Conservation (phyloP, 1,140 invertebrate genomes). For the Holcopasites calliopsidis region DNA sequence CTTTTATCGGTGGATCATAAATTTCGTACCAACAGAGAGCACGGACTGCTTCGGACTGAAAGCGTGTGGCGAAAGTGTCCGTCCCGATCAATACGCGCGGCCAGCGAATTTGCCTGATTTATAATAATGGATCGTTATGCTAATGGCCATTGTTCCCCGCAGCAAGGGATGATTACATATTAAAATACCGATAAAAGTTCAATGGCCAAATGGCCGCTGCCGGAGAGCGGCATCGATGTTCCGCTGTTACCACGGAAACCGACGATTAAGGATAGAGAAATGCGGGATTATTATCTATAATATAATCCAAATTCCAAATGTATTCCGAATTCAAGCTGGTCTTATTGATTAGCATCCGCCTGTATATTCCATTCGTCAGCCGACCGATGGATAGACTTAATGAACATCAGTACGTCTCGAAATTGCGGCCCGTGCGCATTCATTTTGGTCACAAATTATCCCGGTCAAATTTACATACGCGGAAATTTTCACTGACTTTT, state of each 20-base stretch:
- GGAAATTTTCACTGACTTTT: no score
- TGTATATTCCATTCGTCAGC: no score
- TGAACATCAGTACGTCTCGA: no score
- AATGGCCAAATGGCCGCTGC: neutral
- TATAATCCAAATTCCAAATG: no score
- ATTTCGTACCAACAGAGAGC: neutral
- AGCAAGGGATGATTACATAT: neutral
- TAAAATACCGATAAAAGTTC: conserved; percentile 4
- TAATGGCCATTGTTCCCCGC: conserved; percentile 16
- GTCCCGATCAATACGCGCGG: conserved; percentile 4
- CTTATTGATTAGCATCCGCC: no score
- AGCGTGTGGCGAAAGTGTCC: conserved; percentile 26
- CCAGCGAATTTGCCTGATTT: neutral
- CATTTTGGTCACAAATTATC: no score
- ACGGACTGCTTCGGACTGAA: neutral
- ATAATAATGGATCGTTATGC: conserved; percentile 24
- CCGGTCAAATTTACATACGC: no score
- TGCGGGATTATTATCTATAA: no score
- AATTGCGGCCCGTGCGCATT: no score
- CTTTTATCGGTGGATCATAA: conserved; percentile 27
- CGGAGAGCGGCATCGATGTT: neutral
- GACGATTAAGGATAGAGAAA: neutral
- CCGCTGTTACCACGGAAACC: no score
- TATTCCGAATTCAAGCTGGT: no score
- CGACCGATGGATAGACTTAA: no score